Evolutionary conservation across 2,797 vertebrate species (phyloP).

Genomic region (Acanthornis magna): DNA sequence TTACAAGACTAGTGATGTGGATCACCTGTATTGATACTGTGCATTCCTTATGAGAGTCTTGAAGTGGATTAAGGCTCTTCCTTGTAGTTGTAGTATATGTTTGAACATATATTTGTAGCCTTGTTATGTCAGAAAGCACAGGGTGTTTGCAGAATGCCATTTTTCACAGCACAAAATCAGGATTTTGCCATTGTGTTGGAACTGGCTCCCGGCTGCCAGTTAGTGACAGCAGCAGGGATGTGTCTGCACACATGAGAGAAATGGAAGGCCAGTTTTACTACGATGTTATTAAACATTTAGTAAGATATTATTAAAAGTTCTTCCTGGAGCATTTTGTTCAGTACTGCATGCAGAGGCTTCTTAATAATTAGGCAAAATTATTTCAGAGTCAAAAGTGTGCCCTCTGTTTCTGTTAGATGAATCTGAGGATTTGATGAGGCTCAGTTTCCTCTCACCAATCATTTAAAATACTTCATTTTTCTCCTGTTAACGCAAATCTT

Average conservation of each 20-base stretch:
- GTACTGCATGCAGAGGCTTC: conserved; percentile 13
- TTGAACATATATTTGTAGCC: neutral
- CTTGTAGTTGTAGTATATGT: neutral
- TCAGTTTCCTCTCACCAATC: conserved; percentile 25
- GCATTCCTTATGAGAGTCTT: neutral
- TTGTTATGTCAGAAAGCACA: neutral
- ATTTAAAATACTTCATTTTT: conserved; percentile 11
- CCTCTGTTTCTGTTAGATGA: conserved; percentile 46
- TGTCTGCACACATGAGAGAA: neutral
- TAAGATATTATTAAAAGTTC: conserved; percentile 50
- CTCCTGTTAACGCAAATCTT: neutral
- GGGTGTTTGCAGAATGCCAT: neutral
- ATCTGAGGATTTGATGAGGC: conserved; percentile 13
- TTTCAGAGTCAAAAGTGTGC: conserved; percentile 13
- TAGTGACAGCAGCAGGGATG: neutral
- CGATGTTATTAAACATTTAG: conserved; percentile 50
- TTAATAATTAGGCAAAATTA: conserved; percentile 60
- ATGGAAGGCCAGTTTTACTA: conserved; percentile 44
- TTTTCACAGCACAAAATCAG: neutral
- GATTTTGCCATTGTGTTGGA: neutral
- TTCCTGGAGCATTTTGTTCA: conserved; percentile 42
- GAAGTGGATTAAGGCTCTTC: neutral
- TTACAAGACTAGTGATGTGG: neutral
- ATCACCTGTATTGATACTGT: neutral
- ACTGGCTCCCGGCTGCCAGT: conserved; percentile 39